phyloP scores from a whole-genome alignment of 2,797 vertebrate species.

The Anguilla megastoma region DNA sequence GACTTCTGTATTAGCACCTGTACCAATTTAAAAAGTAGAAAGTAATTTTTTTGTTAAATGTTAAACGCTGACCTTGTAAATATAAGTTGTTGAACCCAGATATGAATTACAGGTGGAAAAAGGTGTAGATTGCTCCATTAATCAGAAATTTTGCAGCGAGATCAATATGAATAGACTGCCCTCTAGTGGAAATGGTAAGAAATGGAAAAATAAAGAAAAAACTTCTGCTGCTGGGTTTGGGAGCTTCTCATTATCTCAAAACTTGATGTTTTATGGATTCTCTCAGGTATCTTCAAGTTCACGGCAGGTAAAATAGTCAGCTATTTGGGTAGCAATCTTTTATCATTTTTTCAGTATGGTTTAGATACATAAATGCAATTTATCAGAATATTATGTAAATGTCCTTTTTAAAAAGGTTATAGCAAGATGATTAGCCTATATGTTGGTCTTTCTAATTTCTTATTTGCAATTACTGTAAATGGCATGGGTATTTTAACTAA shows the following conservation, averaged over 20 bases:
- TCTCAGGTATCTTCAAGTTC: too few relatives aligned
- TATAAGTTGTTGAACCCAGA: not conserved
- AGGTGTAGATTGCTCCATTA: not conserved
- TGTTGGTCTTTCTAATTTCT: not conserved
- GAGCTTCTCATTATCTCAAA: too few relatives aligned
- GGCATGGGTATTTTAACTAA: not conserved
- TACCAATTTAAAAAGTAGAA: not conserved
- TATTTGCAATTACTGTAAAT: not conserved
- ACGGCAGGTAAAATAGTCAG: too few relatives aligned
- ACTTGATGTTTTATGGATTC: not conserved
- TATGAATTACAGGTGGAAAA: not conserved
- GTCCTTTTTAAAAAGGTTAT: too few relatives aligned
- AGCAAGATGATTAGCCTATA: too few relatives aligned
- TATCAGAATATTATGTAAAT: not conserved
- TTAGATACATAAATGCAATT: not conserved
- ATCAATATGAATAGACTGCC: not conserved
- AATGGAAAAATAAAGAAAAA: not conserved
- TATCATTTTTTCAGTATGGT: not conserved
- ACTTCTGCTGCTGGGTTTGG: too few relatives aligned
- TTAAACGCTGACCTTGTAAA: not conserved
- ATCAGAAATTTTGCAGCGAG: not conserved
- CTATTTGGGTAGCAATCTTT: too few relatives aligned
- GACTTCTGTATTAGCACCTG: not conserved
- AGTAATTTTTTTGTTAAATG: not conserved
- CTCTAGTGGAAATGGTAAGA: not conserved